Base-by-base conservation (phyloP, 2,797 vertebrate species). In the Thaleichthys pacificus region DNA sequence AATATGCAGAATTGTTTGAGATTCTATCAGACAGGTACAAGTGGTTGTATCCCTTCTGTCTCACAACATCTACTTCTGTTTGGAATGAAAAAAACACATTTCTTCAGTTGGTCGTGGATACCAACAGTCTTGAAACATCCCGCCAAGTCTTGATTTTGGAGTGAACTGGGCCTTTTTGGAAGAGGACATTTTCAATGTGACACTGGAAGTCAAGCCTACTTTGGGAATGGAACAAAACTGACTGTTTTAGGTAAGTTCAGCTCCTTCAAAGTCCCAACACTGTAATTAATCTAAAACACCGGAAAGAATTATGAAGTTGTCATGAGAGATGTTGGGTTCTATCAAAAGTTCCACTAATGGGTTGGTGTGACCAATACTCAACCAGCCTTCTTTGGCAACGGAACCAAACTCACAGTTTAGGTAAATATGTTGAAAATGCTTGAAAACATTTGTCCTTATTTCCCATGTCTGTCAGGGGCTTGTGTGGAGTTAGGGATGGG, bases 161-260 rank as follows among this genome's bases (percentile, higher is more conserved):
- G 42, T 8, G 17, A 26, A 30, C 74, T 78, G 26, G 56, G 12
- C 35, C 51, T 64, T 91, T 91, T 89, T 87, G 38, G 63, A 77
- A 57, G 24, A 74, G 83, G 80, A 77, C 60, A 38, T 9, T 3
- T 62, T 71, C 88, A 85, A 15, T 81, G 90, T 91, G 90, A 82
- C 86, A 15, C 85, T 87, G 85, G 84, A 68, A 0, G 0, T 35
- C 79, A 79, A 74, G 84, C 74, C 54, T 26, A 51, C 79, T 90
- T 88, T 82, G 88, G 89, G 72, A 68, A 77, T n/a, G 89, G 90
- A 81, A 90, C 88, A 22, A 91, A 89, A 82, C 77, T 91, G 61
- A 89, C 82, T 1, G 83, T 89, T 78, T 61, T 86, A 15, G 90
- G 88, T 90, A 84, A 89, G 87, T 86, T 7, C 1, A 4, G 66